Evolutionary conservation across 2,888 invertebrate species (phyloP), one percentile per base, ranked within the genome.

Genomic region (Geotrupes spiniger): DNA sequence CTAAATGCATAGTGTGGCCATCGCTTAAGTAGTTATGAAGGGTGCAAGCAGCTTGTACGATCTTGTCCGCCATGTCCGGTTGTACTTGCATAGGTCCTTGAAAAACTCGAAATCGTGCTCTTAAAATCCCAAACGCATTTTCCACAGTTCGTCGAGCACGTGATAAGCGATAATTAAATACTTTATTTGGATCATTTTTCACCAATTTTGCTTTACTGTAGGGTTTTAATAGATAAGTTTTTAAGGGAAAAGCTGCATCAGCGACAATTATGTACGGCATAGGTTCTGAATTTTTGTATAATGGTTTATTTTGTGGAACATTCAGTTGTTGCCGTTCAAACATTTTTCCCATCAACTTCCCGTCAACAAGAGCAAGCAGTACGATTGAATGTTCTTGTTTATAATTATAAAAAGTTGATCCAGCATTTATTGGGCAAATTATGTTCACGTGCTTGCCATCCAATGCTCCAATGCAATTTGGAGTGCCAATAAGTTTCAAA

Each of bases 211-310:
- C 27, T 43, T 28, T 39, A 37, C 46, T 46, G 42, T 49, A 54
- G 2, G 46, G 43, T 45, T 43, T 28, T 41, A 52, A 48, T 37
- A 49, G 28, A 43, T 53, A 29, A 11, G 43, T 16, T 15, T 33
- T 25, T 41, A 54, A 47, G 12, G 45, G 45, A 48, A 52, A 55
- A 12, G 52, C 46, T 41, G 46, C 47, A 27, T 54, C 50, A 11
- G 47, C 50, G 31, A 44, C 37, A 37, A 50, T 31, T 14, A 53
- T 46, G 26, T 46, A 50, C 28, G 48, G 48, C 27, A 48, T 15
- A 21, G 31, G 28, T 27, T 36, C 31, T n/a, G n/a, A n/a, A n/a
- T n/a, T n/a, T n/a, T n/a, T n/a, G n/a, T n/a, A n/a, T n/a, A n/a
- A n/a, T n/a, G n/a, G n/a, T 33, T 46, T 46, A 33, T 36, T 9